phyloP scores from a whole-genome alignment of 1,140 invertebrate species.

The Plodia interpunctella region DNA sequence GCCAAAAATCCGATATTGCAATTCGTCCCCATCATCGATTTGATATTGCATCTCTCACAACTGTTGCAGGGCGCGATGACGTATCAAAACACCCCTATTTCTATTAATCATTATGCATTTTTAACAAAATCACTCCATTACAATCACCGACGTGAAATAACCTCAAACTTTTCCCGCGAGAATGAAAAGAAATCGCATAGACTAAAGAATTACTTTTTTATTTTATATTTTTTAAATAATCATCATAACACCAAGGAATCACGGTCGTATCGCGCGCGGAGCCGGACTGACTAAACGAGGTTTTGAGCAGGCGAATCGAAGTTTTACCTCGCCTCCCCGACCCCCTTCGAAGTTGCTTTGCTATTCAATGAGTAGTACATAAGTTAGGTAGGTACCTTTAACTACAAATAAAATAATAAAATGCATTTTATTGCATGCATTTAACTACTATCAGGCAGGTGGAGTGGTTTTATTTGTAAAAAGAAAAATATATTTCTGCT shows the following conservation, averaged over 20 bases:
- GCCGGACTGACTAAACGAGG: conserved; percentile 50
- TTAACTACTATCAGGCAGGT: too few relatives aligned
- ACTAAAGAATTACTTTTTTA: conserved; percentile 7
- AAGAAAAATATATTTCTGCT: too few relatives aligned
- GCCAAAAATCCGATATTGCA: conserved; percentile 73
- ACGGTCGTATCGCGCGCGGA: conserved; percentile 49
- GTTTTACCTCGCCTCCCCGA: conserved; percentile 17
- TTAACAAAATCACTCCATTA: conserved; percentile 25
- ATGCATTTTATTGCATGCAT: conserved; percentile 23
- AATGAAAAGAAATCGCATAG: conserved; percentile 21
- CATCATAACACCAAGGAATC: conserved; percentile 31
- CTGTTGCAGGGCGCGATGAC: conserved; percentile 42
- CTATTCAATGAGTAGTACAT: conserved; percentile 33
- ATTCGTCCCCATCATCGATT: conserved; percentile 69
- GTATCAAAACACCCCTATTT: conserved; percentile 64
- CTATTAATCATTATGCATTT: conserved; percentile 50
- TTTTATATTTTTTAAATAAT: conserved; percentile 25
- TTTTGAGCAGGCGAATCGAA: conserved; percentile 22
- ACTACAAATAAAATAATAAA: conserved; percentile 9
- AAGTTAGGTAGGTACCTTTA: background rate
- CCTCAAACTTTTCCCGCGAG: conserved; percentile 19
- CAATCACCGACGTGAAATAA: conserved; percentile 15
- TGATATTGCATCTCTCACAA: conserved; percentile 73
- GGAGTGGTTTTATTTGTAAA: too few relatives aligned
- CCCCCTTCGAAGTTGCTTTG: conserved; percentile 20